Evolutionary conservation across 2,888 invertebrate species (phyloP), one percentile per base, ranked within the genome.

Genomic region (Nebria brevicollis): DNA sequence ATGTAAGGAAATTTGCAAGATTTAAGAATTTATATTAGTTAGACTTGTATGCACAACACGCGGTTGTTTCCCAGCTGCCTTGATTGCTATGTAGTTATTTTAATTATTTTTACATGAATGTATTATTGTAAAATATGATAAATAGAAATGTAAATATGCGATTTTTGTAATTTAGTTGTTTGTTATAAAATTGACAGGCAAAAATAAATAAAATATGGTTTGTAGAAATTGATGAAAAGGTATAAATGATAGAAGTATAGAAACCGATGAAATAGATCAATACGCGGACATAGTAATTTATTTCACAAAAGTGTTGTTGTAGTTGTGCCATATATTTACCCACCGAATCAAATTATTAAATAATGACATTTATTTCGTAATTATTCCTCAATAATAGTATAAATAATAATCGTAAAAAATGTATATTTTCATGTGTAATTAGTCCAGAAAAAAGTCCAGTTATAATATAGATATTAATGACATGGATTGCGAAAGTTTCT

Each of bases 381-480:
- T 54, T 11, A 54, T 54, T 54, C 54, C 54, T 54, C 54, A 54
- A 54, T 54, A 54, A 54, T 54, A 54, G 54, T 54, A 54, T 54
- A 54, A 54, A 54, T 54, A 54, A 54, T 54, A 54, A 54, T 13
- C 11, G 13, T 54, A 54, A 54, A 54, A 54, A 54, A 54, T 54
- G 54, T 54, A 54, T 54, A 54, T 54, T 54, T 54, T 54, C 54
- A 54, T 54, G 54, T 54, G 54, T 54, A 54, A 54, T 54, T 54
- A 54, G 54, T 54, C 13, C 13, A 13, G 54, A 54, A 54, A 54
- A 54, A 54, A 54, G 54, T 54, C 1, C 54, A 54, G 54, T 54
- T 54, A 54, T 54, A 54, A 54, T 54, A 54, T 54, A 54, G 54
- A 54, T 54, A 54, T 54, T 54, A 54, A 54, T 54, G 54, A 54